Evolutionary conservation across 2,113 vertebrate genomes (phyloP).

Genomic region (Holacanthus passer): DNA sequence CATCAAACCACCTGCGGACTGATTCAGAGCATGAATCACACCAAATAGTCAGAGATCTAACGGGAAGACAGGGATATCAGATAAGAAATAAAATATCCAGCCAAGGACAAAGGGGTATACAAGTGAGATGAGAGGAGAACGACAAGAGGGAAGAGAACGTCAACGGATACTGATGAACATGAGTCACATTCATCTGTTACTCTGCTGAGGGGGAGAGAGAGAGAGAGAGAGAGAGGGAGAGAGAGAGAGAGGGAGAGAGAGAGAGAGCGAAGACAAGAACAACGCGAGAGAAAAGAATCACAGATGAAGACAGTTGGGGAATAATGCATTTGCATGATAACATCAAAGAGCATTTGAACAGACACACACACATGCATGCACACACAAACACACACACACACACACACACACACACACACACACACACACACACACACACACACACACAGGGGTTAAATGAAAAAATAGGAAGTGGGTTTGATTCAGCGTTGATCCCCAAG

Average conservation of each 20-base stretch:
- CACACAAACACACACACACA: constrained; percentile 31
- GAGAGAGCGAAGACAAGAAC: constrained; percentile 14
- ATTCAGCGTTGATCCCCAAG: constrained; percentile 71
- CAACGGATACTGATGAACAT: constrained; percentile 50
- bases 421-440: constrained; percentile 38
- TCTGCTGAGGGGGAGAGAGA: constrained; percentile 33
- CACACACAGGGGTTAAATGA: constrained; percentile 42
- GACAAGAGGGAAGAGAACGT: constrained; percentile 38
- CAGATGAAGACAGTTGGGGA: constrained; percentile 45
- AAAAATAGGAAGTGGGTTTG: constrained; percentile 71
- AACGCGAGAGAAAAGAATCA: constrained; percentile 42
- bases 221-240: constrained; percentile 9
- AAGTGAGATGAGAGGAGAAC: constrained; percentile 45
- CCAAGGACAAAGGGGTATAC: constrained; percentile 51
- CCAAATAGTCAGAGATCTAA: constrained; percentile 34
- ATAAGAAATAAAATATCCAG: constrained; percentile 51
- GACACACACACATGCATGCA: constrained; percentile 29
- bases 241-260: too few relatives aligned
- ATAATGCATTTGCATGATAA: constrained; percentile 65
- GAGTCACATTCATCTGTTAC: constrained; percentile 55
- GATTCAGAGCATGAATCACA: constrained; percentile 37
- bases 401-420: constrained; percentile 27
- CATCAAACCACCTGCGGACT: constrained; percentile 3
- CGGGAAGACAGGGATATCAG: constrained; percentile 32
- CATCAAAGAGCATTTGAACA: constrained; percentile 65